Conservation (phyloP, 2,888 invertebrate species). For the Ectemnius lituratus region DNA sequence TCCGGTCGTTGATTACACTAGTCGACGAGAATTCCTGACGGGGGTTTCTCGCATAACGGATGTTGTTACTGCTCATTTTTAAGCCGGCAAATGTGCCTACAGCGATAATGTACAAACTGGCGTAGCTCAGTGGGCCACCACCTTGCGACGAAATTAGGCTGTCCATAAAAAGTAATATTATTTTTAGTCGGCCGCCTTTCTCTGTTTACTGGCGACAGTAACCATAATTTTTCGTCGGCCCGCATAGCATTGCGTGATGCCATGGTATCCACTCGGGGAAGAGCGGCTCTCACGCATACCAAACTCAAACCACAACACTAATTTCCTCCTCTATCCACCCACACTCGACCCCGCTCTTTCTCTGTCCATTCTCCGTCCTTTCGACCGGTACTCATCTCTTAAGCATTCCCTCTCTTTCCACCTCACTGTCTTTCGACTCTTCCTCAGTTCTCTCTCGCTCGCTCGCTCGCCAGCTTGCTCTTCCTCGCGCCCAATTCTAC, state of each 20-base stretch:
- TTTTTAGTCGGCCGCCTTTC: constrained; percentile 68
- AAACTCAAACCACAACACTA: constrained; percentile 61
- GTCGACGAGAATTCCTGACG: constrained; percentile 45
- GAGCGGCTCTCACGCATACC: constrained; percentile 69
- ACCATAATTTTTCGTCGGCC: constrained; percentile 73
- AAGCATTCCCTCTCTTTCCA: constrained; percentile 36
- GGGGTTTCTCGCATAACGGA: constrained; percentile 59
- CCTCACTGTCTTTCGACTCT: constrained; percentile 22
- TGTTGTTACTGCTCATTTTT: constrained; percentile 55
- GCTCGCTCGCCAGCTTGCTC: constrained; percentile 2
- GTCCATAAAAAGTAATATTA: constrained; percentile 72
- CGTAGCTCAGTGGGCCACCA: constrained; percentile 34
- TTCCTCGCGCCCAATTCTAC: constrained; percentile 14
- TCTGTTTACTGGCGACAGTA: constrained; percentile 68
- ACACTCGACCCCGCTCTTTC: constrained; percentile 43
- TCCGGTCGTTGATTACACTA: constrained; percentile 69
- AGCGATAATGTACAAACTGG: constrained; percentile 50
- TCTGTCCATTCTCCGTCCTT: constrained; percentile 22
- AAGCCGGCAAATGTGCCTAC: constrained; percentile 33
- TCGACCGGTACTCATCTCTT: constrained; percentile 6
- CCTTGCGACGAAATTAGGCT: constrained; percentile 70
- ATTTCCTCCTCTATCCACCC: constrained; percentile 59
- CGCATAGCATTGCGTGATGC: constrained; percentile 74
- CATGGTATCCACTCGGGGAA: constrained; percentile 68
- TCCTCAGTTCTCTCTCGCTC: constrained; percentile 3